A percentile compares a stretch with the other conserved stretches of the same genome.
Conservation (phyloP, 2,113 vertebrate species). For the Lycaon pictus region DNA sequence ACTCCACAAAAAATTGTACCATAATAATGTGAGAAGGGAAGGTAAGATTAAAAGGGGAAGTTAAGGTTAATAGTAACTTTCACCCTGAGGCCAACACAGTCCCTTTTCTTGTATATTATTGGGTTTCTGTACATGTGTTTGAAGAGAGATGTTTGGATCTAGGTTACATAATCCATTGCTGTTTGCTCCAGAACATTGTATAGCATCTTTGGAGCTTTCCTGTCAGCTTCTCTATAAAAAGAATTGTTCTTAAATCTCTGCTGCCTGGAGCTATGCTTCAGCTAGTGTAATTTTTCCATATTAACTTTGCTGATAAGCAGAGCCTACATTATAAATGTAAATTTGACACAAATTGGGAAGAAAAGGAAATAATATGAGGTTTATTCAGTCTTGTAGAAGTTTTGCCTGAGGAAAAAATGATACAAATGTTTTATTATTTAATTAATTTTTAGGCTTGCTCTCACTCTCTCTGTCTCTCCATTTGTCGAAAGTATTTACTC, state of each 20-base stretch:
- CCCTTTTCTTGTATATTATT: not conserved
- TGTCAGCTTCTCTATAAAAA: constrained; percentile 3
- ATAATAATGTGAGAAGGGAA: not conserved
- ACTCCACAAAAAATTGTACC: not conserved
- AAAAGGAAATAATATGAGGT: constrained; percentile 42
- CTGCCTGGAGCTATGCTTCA: not conserved
- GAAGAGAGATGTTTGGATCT: constrained; percentile 26
- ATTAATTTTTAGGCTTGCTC: not conserved
- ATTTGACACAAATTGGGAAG: constrained; percentile 40
- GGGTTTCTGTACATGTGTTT: not conserved
- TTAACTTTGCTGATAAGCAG: not conserved
- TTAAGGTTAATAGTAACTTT: not conserved
- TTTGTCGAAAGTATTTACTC: not conserved
- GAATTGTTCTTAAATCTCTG: not conserved
- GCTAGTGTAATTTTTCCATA: not conserved
- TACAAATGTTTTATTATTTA: constrained; percentile 38
- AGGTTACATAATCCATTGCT: not conserved
- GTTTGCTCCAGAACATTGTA: not conserved
- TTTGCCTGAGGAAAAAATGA: constrained; percentile 37
- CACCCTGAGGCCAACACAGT: not conserved
- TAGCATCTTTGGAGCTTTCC: constrained; percentile 34
- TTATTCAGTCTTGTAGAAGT: not conserved
- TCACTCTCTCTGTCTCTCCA: not conserved
- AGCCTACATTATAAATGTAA: not conserved
- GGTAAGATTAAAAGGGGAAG: not conserved